phyloP scores from a whole-genome alignment of 1,140 invertebrate species.

The Drosophila prosaltans region DNA sequence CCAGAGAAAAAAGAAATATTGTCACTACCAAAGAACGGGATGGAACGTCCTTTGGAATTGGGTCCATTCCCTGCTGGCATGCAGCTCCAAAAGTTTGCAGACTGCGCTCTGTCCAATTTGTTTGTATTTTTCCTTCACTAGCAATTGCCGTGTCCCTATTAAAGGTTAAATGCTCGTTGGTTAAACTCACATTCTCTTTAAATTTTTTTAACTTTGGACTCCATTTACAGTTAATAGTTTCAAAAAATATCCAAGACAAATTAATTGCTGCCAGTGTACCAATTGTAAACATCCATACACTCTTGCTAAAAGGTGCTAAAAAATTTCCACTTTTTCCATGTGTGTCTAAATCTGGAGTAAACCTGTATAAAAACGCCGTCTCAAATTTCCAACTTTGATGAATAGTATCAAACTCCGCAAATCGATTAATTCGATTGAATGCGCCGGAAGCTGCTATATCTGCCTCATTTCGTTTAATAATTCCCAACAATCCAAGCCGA shows the following conservation, averaged over 20 bases:
- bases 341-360: conserved; percentile 66
- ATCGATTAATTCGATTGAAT: conserved; percentile 74
- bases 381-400: conserved; percentile 81
- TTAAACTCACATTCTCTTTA: background rate
- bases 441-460: conserved; percentile 74
- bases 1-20: conserved; percentile 69
- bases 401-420: conserved; percentile 75
- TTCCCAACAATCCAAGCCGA: conserved; percentile 69
- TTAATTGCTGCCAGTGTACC: conserved; percentile 42
- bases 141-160: background rate
- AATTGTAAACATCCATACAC: conserved; percentile 61
- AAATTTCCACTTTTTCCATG: conserved; percentile 70
- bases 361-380: conserved; percentile 71
- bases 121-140: background rate
- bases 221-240: conserved; percentile 35
- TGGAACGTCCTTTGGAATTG: conserved; percentile 50
- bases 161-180: background rate
- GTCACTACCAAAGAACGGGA: conserved; percentile 67
- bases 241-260: conserved; percentile 59
- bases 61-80: conserved; percentile 75
- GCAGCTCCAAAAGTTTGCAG: conserved; percentile 65
- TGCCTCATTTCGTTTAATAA: conserved; percentile 72
- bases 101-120: conserved; percentile 44
- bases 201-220: background rate
- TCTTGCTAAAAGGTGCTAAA: conserved; percentile 64